Evolutionary conservation across 2,888 invertebrate genomes (phyloP).

Genomic region (Phasia obesa): DNA sequence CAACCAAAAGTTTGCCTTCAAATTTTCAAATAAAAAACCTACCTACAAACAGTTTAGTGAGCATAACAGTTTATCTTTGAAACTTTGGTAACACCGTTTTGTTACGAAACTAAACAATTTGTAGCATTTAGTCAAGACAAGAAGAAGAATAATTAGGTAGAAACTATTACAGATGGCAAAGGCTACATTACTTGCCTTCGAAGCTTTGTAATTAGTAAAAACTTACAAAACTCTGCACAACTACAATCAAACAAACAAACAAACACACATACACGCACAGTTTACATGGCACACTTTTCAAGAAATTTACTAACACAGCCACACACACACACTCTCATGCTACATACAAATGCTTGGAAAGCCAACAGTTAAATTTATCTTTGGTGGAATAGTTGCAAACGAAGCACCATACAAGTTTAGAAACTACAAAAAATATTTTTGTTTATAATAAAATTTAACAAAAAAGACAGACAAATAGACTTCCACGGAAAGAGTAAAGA

Average conservation of each 20-base stretch:
- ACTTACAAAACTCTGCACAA: constrained; percentile 42
- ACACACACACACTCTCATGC: not conserved
- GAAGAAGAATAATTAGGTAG: constrained; percentile 64
- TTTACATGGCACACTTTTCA: constrained; percentile 55
- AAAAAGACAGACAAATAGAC: constrained; percentile 6
- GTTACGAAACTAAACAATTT: constrained; percentile 56
- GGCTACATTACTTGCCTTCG: constrained; percentile 65
- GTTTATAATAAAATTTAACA: constrained; percentile 59
- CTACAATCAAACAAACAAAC: not conserved
- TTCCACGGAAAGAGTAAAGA: not conserved
- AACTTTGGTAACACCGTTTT: constrained; percentile 47
- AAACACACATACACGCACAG: constrained; percentile 8
- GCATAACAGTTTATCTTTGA: not conserved
- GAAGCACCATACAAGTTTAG: constrained; percentile 16
- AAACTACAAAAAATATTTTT: constrained; percentile 39
- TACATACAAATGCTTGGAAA: constrained; percentile 37
- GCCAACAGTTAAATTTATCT: constrained; percentile 60
- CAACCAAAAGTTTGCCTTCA: no score
- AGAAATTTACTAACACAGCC: constrained; percentile 2
- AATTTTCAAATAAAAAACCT: no score
- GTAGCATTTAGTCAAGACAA: constrained; percentile 56
- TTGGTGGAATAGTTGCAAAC: constrained; percentile 8
- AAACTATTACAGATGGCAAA: constrained; percentile 70
- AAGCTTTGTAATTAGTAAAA: constrained; percentile 66
- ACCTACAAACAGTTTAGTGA: not conserved